Evolutionary conservation across 2,888 invertebrate species (phyloP).

Genomic region (Pachycephus smyrnensis): DNA sequence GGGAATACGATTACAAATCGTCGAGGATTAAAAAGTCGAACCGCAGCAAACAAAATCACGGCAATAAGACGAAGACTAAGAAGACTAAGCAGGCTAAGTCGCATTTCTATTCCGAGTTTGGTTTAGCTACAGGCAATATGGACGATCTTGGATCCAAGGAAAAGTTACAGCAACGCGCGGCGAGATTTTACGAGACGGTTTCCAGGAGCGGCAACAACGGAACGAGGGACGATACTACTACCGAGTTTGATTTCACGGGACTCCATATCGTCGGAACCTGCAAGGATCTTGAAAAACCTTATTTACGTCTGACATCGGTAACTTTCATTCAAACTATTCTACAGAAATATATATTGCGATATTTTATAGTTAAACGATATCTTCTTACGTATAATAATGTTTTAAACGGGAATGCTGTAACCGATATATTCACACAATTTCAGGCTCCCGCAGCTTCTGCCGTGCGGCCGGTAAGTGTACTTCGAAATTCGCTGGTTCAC

Average conservation of each 20-base stretch:
- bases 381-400: too few relatives aligned
- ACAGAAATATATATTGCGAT: too few relatives aligned
- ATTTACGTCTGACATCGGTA: slow-evolving; percentile 88
- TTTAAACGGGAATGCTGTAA: neutral
- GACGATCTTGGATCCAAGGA: slow-evolving; percentile 80
- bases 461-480: slow-evolving; percentile 90
- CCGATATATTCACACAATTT: slow-evolving; percentile 21
- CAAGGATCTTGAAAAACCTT: slow-evolving; percentile 94
- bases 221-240: slow-evolving; percentile 71
- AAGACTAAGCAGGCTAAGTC: slow-evolving; percentile 68
- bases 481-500: slow-evolving; percentile 86
- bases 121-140: slow-evolving; percentile 72
- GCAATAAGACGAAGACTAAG: slow-evolving; percentile 72
- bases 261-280: slow-evolving; percentile 96
- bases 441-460: slow-evolving; percentile 93
- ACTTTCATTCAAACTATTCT: slow-evolving; percentile 10
- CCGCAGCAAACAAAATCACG: slow-evolving; percentile 55
- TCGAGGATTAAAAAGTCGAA: slow-evolving; percentile 46
- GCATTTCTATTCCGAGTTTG: slow-evolving; percentile 77
- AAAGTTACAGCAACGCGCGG: slow-evolving; percentile 88
- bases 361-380: too few relatives aligned
- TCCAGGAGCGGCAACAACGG: slow-evolving; percentile 69
- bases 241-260: slow-evolving; percentile 86
- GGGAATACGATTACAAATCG: slow-evolving; percentile 59
- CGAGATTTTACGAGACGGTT: slow-evolving; percentile 79